Percentiles rank a stretch among this genome's conserved stretches.
Conservation (phyloP, 2,113 vertebrate genomes). For the Tragelaphus strepsiceros region DNA sequence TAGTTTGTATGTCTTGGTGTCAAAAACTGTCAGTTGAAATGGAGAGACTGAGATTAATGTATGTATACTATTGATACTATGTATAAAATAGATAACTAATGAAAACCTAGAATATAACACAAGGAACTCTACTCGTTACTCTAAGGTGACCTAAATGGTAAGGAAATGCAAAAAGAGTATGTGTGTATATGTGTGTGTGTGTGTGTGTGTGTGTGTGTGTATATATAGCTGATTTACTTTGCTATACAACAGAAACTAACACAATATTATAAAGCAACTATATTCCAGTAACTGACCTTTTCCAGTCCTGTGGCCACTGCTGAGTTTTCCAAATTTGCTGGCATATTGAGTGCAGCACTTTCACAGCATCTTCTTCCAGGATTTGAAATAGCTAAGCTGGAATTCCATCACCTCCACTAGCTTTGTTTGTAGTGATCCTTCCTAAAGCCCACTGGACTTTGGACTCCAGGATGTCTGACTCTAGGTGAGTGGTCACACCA, state of each 20-base stretch:
- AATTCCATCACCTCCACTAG: neutral
- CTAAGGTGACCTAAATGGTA: neutral
- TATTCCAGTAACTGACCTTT: neutral
- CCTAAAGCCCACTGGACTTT: neutral
- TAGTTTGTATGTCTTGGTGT: neutral
- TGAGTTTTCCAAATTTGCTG: neutral
- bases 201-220: accelerated
- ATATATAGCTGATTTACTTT: neutral
- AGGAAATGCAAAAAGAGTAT: neutral
- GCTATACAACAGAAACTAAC: neutral
- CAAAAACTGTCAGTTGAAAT: neutral
- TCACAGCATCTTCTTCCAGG: neutral
- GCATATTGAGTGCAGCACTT: neutral
- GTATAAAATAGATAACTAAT: neutral
- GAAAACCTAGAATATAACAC: neutral
- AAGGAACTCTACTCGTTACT: neutral
- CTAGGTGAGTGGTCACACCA: neutral
- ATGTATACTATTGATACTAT: neutral
- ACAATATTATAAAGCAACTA: neutral
- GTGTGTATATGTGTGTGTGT: neutral
- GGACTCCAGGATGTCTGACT: neutral
- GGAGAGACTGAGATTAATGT: neutral
- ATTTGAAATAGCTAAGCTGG: neutral
- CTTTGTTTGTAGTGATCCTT: neutral
- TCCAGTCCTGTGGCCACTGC: neutral